Conservation (phyloP, 2,888 invertebrate species). For the Xanthia togata region DNA sequence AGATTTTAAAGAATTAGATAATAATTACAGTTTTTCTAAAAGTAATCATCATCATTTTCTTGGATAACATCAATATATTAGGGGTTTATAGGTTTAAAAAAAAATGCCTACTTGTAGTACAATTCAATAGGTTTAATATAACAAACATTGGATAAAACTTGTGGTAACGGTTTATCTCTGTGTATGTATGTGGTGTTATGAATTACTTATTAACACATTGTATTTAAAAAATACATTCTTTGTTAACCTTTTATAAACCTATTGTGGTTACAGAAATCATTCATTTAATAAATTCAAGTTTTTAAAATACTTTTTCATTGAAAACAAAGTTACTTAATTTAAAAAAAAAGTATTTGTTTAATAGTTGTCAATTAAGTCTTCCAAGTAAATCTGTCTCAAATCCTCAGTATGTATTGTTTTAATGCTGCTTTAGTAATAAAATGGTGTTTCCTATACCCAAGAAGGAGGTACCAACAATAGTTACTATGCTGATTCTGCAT, state of each 20-base stretch:
- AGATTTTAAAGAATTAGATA: too few relatives aligned
- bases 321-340: background rate
- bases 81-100: background rate
- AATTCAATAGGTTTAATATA: conserved; percentile 1
- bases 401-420: background rate
- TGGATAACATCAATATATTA: too few relatives aligned
- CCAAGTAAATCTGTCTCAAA: background rate
- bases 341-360: too few relatives aligned
- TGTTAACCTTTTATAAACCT: background rate
- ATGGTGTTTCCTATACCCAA: background rate
- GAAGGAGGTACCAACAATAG: background rate
- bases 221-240: background rate
- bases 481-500: background rate
- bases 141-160: background rate
- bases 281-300: background rate
- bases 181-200: too few relatives aligned
- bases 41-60: too few relatives aligned
- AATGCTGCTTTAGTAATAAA: background rate
- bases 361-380: background rate
- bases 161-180: background rate
- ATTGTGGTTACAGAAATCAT: conserved; percentile 37
- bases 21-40: too few relatives aligned
- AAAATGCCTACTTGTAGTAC: background rate
- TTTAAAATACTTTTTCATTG: background rate
- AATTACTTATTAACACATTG: too few relatives aligned